Percentiles rank a stretch among this genome's conserved stretches.
phyloP scores from a whole-genome alignment of 2,113 vertebrate genomes.

The Pristiophorus japonicus region DNA sequence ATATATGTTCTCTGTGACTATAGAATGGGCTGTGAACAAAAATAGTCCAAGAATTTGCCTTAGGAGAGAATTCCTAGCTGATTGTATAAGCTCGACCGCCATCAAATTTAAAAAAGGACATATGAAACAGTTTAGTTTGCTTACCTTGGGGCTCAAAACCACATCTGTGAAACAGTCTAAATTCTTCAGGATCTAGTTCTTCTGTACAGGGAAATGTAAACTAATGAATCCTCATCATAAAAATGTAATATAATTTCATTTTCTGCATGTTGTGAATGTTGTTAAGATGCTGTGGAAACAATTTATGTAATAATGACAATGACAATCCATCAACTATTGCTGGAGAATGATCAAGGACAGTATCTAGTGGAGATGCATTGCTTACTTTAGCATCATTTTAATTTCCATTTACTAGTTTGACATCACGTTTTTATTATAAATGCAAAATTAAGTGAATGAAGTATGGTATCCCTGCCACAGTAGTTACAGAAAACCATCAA shows the following conservation, averaged over 20 bases:
- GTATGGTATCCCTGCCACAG: background rate
- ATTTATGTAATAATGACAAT: background rate
- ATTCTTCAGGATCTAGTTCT: slow-evolving; percentile 4
- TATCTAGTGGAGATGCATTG: background rate
- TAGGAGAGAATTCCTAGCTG: slow-evolving; percentile 30
- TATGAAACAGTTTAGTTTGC: slow-evolving; percentile 15
- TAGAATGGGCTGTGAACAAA: background rate
- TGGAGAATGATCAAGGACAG: background rate
- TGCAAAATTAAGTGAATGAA: background rate
- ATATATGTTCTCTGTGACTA: slow-evolving; percentile 4
- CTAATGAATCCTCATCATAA: background rate
- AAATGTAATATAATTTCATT: background rate
- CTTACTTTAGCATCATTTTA: background rate
- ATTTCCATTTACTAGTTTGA: background rate
- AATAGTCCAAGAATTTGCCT: background rate
- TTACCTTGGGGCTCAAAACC: background rate
- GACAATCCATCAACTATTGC: background rate
- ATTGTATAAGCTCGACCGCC: background rate
- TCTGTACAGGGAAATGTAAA: background rate
- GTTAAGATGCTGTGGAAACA: background rate
- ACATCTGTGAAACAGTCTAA: slow-evolving; percentile 14
- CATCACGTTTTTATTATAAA: background rate
- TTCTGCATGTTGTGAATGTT: background rate
- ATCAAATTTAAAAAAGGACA: background rate
- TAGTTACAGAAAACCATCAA: background rate